Evolutionary conservation across 37 sponge, comb jelly and placozoan species (phyloP), one percentile per base, ranked within the genome.

Genomic region (Eunapius fragilis): DNA sequence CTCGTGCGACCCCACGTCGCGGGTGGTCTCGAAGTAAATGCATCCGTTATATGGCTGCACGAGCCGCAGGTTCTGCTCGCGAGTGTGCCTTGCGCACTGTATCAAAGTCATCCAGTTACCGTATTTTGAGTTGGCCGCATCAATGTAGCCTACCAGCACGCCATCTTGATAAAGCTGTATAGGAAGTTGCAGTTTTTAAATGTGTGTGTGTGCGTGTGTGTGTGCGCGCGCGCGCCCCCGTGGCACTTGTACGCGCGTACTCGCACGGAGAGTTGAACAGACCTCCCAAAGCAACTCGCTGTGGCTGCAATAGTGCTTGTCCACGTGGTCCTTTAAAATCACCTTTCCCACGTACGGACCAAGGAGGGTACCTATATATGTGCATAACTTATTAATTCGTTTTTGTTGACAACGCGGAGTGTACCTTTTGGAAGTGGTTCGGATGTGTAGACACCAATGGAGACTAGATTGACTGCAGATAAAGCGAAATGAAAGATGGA

Each of bases 61-160:
- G 5, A 89, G 82, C 26, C 80, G 82, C 37, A 97, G 68, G 77
- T 94, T 97, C 77, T 92, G 94, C 36, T 97, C 92, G 24, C 71
- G 49, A 27, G 77, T 69, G 72, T 77, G 74, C 17, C 97, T 78
- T 7, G 97, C 97, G 79, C 80, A 90, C 79, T 92, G 87, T 32
- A 97, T 93, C 82, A 89, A 90, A 68, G 83, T 83, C 93, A 97
- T 91, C 89, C 92, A 94, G 86, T 94, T 91, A n/a, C 82, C 71
- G 30, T 86, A 77, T 33, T 86, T 82, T 24, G 90, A 87, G 58
- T 87, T 80, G 3, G 82, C 70, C 25, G 87, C 93, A 78, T 93
- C 93, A 3, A 93, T 75, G 28, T 80, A 82, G 9, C 78, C 67
- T 25, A 80, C 70, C 25, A 92, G 86, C 3, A 76, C 80, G 37